Conservation (phyloP, 2,113 vertebrate species). For the Cyphomyrus discorhynchus region DNA sequence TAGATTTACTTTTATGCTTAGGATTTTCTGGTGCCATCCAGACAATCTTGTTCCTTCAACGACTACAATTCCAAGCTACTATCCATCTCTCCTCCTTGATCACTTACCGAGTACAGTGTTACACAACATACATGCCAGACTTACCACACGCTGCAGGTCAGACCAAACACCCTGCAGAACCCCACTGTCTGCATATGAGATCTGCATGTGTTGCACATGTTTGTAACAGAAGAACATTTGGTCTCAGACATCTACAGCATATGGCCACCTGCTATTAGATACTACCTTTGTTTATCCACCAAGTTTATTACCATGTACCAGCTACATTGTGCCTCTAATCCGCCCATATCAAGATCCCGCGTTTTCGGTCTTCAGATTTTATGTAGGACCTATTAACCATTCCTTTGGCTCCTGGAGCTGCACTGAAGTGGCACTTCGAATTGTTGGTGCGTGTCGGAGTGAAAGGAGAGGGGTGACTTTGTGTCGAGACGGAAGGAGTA, state of each 20-base stretch:
- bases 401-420: background rate
- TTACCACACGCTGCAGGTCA: background rate
- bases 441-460: background rate
- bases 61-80: background rate
- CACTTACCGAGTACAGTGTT: background rate
- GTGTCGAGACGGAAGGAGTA: background rate
- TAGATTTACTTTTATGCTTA: background rate
- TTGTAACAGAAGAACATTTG: background rate
- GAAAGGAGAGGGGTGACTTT: background rate
- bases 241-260: background rate
- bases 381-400: background rate
- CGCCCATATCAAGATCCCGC: background rate
- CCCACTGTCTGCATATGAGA: background rate
- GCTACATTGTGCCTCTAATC: background rate
- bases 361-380: background rate
- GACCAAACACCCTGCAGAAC: background rate
- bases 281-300: background rate
- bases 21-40: background rate
- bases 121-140: background rate
- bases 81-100: background rate
- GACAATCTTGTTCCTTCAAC: background rate
- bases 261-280: background rate
- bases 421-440: background rate
- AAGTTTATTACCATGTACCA: background rate
- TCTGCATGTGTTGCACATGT: background rate